These are phyloP conservation scores for Anhinga rufa DNA, from an alignment of 2,113 vertebrate species.

Conservation along the genomic window DNA sequence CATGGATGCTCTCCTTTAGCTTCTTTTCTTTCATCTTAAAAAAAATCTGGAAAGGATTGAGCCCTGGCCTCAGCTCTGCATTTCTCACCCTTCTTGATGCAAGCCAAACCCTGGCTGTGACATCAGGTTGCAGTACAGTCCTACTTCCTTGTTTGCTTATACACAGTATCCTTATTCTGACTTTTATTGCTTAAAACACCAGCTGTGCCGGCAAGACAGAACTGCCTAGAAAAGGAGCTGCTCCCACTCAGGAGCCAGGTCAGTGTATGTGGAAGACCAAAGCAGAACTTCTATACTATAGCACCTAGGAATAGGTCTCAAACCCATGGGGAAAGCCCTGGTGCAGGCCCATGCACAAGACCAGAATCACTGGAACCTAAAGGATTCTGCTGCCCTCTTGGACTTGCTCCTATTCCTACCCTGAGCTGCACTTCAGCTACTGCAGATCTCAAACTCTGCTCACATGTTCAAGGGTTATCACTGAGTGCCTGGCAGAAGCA, in stretches of 20 bases:
- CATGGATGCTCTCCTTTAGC: neutral
- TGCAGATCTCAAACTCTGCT: neutral
- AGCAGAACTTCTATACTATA: neutral
- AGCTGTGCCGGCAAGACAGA: slow-evolving; percentile 31
- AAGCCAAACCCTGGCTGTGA: neutral
- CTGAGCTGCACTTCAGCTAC: slow-evolving; percentile 3
- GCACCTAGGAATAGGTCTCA: slow-evolving; percentile 29
- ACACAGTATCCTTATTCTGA: neutral
- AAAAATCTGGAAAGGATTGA: neutral
- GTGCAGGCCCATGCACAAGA: neutral
- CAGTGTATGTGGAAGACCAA: slow-evolving; percentile 48
- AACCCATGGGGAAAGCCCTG: neutral
- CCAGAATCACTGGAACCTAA: neutral
- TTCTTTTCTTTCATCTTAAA: neutral
- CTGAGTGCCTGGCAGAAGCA: neutral
- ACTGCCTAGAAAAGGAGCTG: neutral
- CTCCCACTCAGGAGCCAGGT: neutral
- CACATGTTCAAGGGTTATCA: neutral
- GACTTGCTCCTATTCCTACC: neutral
- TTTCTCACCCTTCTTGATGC: neutral
- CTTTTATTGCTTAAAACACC: slow-evolving; percentile 64
- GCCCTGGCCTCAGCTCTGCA: neutral
- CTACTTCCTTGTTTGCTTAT: neutral
- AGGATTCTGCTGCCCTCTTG: neutral
- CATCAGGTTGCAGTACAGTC: neutral